Conservation (phyloP, 2,113 vertebrate species). For the Phalacrocorax aristotelis region DNA sequence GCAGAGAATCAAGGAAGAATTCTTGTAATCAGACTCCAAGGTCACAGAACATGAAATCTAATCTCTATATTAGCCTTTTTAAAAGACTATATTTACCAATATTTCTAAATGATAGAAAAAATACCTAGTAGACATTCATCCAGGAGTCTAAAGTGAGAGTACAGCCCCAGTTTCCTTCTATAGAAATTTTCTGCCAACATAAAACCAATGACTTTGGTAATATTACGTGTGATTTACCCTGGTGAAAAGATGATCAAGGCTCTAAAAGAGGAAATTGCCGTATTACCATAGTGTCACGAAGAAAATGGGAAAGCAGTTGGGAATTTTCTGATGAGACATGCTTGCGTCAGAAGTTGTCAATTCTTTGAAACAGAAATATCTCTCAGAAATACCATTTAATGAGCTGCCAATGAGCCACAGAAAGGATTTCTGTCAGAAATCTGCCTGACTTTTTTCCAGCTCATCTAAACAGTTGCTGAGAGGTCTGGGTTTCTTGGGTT, state of each 20-base stretch:
- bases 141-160: neutral
- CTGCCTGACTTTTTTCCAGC: neutral
- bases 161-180: neutral
- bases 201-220: neutral
- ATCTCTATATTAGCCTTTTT: neutral
- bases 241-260: neutral
- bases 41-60: neutral
- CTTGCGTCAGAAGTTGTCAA: neutral
- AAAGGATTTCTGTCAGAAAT: neutral
- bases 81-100: neutral
- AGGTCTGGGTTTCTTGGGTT: neutral
- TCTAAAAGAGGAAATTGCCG: neutral
- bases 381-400: conserved; percentile 4
- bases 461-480: neutral
- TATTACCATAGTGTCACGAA: neutral
- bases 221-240: neutral
- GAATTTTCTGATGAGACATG: neutral
- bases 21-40: neutral
- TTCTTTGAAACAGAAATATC: conserved; percentile 9
- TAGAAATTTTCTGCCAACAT: neutral
- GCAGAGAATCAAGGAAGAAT: neutral
- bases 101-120: neutral
- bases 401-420: neutral
- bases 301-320: neutral
- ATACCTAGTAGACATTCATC: neutral